Evolutionary conservation across 92 coral and sea anemone species (phyloP).

Genomic region (Isaurus tuberculatus): DNA sequence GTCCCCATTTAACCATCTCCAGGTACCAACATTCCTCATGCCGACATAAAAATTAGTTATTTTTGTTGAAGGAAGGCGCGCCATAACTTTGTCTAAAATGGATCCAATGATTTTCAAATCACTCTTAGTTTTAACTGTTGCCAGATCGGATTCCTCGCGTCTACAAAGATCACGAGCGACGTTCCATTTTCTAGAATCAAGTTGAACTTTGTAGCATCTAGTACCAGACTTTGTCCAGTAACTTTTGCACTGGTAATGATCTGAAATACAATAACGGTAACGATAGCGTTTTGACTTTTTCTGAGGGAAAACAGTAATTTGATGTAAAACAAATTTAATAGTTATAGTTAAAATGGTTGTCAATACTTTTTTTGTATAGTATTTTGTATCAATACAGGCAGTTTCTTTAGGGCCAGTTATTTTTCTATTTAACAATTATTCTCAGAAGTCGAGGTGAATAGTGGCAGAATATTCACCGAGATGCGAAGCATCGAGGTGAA

Average conservation of each 20-base stretch:
- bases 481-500: no score
- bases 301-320: no score
- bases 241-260: neutral
- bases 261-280: neutral
- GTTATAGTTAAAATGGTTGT: no score
- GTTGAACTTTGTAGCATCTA: neutral
- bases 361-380: no score
- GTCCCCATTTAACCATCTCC: conserved; percentile 36
- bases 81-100: neutral
- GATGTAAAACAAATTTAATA: no score
- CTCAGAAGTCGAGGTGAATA: no score
- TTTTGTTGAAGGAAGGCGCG: neutral
- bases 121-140: conserved; percentile 4
- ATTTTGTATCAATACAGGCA: no score
- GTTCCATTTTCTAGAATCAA: neutral
- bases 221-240: neutral
- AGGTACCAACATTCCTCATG: conserved; percentile 6
- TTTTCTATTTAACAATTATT: no score
- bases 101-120: neutral
- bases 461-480: no score
- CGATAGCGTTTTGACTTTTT: neutral
- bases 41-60: neutral
- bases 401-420: no score
- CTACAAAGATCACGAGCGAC: neutral
- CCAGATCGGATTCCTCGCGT: neutral